Conservation (phyloP, 2,113 vertebrate genomes). For the Cardinalis cardinalis region DNA sequence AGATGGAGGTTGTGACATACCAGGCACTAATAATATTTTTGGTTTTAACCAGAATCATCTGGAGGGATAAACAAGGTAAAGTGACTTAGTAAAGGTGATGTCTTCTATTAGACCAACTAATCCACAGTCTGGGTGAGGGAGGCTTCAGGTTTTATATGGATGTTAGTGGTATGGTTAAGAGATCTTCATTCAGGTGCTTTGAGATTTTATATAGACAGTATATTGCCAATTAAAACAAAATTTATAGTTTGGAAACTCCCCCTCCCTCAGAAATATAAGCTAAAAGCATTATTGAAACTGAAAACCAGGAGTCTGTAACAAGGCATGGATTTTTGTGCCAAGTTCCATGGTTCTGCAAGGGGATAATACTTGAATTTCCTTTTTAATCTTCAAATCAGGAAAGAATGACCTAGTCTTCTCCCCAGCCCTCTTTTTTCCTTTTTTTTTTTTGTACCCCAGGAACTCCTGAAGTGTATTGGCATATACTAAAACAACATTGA, state of each 20-base stretch:
- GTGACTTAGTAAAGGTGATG: neutral
- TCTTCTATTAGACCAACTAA: neutral
- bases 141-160: neutral
- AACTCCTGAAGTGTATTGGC: neutral
- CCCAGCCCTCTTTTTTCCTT: accelerated
- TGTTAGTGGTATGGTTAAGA: neutral
- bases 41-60: neutral
- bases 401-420: neutral
- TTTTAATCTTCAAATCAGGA: neutral
- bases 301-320: neutral
- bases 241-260: neutral
- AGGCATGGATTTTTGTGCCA: neutral
- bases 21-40: neutral
- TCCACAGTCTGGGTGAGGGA: neutral
- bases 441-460: neutral
- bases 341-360: neutral
- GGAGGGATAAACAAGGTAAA: neutral
- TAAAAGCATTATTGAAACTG: neutral
- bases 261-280: neutral
- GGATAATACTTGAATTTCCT: neutral
- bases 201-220: neutral
- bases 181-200: neutral
- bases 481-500: neutral
- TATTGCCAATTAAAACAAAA: neutral
- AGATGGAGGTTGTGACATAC: neutral